Evolutionary conservation across 2,888 invertebrate species (phyloP), one percentile per base, ranked within the genome.

Genomic region (Pasiphila rectangulata): DNA sequence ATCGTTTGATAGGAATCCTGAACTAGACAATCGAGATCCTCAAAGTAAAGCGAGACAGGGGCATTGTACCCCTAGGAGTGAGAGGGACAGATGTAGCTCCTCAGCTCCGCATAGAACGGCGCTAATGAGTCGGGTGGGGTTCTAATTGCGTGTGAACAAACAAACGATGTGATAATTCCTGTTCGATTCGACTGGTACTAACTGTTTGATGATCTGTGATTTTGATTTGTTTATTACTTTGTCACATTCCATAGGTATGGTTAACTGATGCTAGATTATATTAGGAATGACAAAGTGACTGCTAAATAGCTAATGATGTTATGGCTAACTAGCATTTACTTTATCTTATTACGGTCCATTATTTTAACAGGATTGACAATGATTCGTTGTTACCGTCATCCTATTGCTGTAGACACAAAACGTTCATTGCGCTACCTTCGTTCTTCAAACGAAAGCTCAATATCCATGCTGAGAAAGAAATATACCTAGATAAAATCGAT

Each of bases 141-240:
- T 79, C 82, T 85, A 85, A 86, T 86, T 86, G 83, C 79, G 79
- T 79, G 83, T 77, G 81, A 83, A 84, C 79, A 81, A 76, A 79
- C 79, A 80, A 75, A 79, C 74, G 75, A 77, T 57, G 72, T 75
- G 78, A 77, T 80, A 79, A 81, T 83, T 82, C 76, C 76, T 80
- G 82, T 72, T 76, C 68, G 65, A 63, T 58, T 54, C 53, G 49
- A 49, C 46, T 20, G 13, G 16, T 41, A 41, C 25, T 27, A 27
- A 30, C 34, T 43, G 34, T 48, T 36, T 21, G 25, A 10, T 59
- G 59, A 56, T 46, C 44, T 37, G 39, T 54, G 55, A 9, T 40
- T 40, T 20, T 12, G 24, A 9, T 40, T 39, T 15, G 32, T 37
- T 42, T 24, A 34, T 15, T 24, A 39, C 21, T 38, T 19, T 15